Evolutionary conservation across 2,113 vertebrate genomes (phyloP), one percentile per base, ranked within the genome.

Genomic region (Tragelaphus strepsiceros): DNA sequence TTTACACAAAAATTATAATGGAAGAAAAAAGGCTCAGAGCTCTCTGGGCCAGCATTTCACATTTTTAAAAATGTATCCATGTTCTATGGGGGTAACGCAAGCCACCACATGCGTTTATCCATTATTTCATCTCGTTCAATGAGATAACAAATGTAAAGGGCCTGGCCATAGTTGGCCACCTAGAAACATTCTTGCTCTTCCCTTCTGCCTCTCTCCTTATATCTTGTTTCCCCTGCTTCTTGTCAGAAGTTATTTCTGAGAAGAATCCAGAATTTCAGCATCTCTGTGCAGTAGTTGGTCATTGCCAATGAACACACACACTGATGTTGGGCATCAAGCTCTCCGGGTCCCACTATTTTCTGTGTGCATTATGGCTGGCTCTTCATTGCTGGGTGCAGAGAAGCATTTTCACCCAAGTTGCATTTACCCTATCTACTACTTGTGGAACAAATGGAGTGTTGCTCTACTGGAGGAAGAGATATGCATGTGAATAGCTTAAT

Each of bases 1-100:
- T 97, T 97, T 96, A 97, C 46, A 95, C 84, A 98, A 91, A 95
- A 97, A 94, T 86, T 96, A 88, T 91, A 96, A 94, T 53, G 35
- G 30, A 97, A 96, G 67, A 77, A 82, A 80, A 94, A 87, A 90
- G 46, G 46, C 51, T 88, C 12, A 15, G 9, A 35, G 54, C 67
- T 95, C 54, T 88, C 78, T 61, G 24, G 35, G 78, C 28, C 53
- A 77, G 77, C 28, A 74, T 93, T 96, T 90, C 74, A 85, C 56
- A 28, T 94, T 95, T 87, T 17, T 1, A 14, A 49, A 92, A 58
- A 53, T 28, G 16, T 56, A 78, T 82, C 53, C 30, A 19, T 35
- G 39, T 74, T 81, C 74, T 54, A 2, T 24, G 32, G 24, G 30
- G 51, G 59, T 49, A 49, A 88, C 39, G 53, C 19, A 56, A 59